Base-by-base conservation (phyloP, 2,113 vertebrate species). In the Cyanoderma ruficeps region DNA sequence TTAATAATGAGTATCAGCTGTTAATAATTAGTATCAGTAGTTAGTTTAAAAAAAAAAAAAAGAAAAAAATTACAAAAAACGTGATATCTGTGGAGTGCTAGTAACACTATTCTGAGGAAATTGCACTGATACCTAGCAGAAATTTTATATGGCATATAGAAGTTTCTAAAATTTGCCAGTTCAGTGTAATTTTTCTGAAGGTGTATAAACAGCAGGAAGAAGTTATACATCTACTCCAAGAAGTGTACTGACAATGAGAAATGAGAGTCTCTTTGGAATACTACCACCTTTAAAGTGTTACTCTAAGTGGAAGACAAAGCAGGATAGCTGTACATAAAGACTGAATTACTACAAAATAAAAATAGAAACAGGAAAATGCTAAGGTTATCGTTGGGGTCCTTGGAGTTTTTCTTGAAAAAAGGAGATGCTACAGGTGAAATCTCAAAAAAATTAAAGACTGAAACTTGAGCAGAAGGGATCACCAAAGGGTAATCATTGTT, bases 181-280 rank as follows among this genome's bases (percentile, higher is more conserved):
- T 91, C 70, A 59, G 5, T 49, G 50, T 94, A 85, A 59, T 72
- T 94, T 97, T 97, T 94, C 68, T 91, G 82, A 87, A 92, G 57
- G 56, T 93, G 30, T 50, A 42, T 56, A 50, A 69, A 72, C 94
- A 94, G 41, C 78, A 96, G 94, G 91, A 56, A 56, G 87, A 97
- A 97, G 68, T 89, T 94, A 47, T 93, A 35, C 55, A 90, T 95
- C 91, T 93, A n/a, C 79, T 95, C 83, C 55, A 95, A 95, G 76
- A 94, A 97, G 21, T 72, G 23, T 86, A 42, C 59, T 96, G 92
- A 94, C 93, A 96, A 49, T 13, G 93, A 95, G 84, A 96, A 97
- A 94, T 96, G 74, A 56, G 13, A 91, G 35, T 74, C 61, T 95
- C 64, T 94, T 78, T 90, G 92, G 83, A 93, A 77, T 88, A 72